phyloP scores from a whole-genome alignment of 2,113 vertebrate species.

The Heloderma charlesbogerti region DNA sequence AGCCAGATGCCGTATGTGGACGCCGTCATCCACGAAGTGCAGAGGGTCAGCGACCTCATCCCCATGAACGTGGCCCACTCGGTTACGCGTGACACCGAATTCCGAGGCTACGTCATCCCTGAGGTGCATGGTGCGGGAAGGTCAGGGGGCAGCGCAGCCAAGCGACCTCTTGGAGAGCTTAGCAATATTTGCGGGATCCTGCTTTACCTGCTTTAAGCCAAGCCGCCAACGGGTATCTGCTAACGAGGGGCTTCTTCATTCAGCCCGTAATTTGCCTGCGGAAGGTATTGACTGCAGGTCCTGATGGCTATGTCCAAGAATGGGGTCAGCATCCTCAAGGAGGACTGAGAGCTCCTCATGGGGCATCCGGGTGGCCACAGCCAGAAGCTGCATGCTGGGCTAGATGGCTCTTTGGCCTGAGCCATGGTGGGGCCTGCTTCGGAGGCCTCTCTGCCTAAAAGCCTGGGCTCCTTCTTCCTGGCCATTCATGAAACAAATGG shows the following conservation, averaged over 20 bases:
- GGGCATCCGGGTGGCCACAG: too few species aligned
- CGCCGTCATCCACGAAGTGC: conserved; percentile 73
- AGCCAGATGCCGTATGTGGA: conserved; percentile 68
- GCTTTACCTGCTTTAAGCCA: not conserved
- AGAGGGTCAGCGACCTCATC: conserved; percentile 61
- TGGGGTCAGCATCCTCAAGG: too few species aligned
- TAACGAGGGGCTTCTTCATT: not conserved
- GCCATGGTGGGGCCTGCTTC: too few species aligned
- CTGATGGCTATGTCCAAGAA: too few species aligned
- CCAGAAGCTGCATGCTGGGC: too few species aligned
- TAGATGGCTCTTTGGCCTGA: too few species aligned
- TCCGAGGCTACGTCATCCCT: conserved; percentile 64
- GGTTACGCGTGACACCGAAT: conserved; percentile 59
- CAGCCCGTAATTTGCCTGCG: too few species aligned
- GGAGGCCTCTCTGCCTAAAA: too few species aligned
- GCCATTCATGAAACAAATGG: too few species aligned
- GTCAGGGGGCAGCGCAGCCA: not conserved
- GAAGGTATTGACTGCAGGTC: too few species aligned
- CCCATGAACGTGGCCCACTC: conserved; percentile 62
- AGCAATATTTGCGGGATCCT: not conserved
- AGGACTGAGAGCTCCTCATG: too few species aligned
- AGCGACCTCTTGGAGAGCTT: not conserved
- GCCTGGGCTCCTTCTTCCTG: too few species aligned
- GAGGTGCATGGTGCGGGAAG: conserved; percentile 48
- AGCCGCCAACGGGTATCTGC: not conserved